Conservation (phyloP, 2,888 invertebrate genomes). For the Lagria hirta region DNA sequence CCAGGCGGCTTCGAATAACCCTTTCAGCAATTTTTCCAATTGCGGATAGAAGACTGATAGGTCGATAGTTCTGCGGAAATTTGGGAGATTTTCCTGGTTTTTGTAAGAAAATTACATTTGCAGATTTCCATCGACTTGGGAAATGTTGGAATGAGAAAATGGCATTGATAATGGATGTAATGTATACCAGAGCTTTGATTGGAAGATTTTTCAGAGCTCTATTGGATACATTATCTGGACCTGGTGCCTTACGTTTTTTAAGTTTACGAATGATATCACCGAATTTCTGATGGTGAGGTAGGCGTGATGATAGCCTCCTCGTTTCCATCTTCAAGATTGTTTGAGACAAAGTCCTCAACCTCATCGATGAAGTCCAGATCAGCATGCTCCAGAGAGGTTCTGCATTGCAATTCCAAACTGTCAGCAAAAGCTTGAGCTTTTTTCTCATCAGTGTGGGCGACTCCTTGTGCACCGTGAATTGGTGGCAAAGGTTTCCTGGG, state of each 20-base stretch:
- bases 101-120: slow-evolving; percentile 3
- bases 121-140: slow-evolving; percentile 3
- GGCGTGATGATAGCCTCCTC: background rate
- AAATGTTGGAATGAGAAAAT: background rate
- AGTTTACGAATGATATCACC: background rate
- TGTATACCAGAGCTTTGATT: background rate
- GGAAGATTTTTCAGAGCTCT: background rate
- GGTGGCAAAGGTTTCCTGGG: slow-evolving; percentile 3
- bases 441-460: slow-evolving; percentile 12
- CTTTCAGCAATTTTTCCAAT: slow-evolving; percentile 11
- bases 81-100: slow-evolving; percentile 3
- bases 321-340: background rate
- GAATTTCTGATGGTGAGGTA: background rate
- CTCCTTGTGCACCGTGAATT: slow-evolving; percentile 14
- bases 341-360: background rate
- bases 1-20: slow-evolving; percentile 1
- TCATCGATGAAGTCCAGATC: slow-evolving; percentile 16
- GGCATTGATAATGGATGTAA: background rate
- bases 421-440: slow-evolving; percentile 23
- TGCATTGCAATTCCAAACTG: slow-evolving; percentile 15
- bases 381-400: slow-evolving; percentile 7
- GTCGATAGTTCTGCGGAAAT: slow-evolving; percentile 9
- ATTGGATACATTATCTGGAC: background rate
- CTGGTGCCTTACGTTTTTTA: background rate
- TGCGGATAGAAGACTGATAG: slow-evolving; percentile 15